Percentiles rank a stretch among this genome's conserved stretches.
phyloP scores from a whole-genome alignment of 2,113 vertebrate genomes.

The Sorex araneus region DNA sequence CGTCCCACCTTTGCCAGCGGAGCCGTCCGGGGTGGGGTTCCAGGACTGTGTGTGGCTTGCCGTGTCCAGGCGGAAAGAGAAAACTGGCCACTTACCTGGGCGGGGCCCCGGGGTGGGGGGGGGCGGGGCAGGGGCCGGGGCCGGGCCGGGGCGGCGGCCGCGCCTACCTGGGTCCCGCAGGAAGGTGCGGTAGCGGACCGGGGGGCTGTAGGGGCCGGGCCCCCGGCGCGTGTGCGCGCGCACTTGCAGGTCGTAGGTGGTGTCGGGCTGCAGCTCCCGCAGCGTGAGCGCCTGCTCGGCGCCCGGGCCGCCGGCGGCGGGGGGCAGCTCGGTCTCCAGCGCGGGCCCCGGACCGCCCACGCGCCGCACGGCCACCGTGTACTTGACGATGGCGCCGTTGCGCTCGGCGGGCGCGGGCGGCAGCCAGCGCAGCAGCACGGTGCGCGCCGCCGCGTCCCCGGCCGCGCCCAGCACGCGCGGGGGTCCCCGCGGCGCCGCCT shows the following conservation, averaged over 20 bases:
- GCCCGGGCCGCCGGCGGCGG: constrained; percentile 87
- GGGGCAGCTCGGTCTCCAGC: constrained; percentile 92
- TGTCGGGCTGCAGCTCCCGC: constrained; percentile 96
- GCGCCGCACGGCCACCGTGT: constrained; percentile 97
- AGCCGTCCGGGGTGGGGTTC: constrained; percentile 77
- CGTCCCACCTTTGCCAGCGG: constrained; percentile 79
- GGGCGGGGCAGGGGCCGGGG: constrained; percentile 57
- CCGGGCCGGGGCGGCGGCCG: too few relatives aligned
- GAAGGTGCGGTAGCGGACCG: constrained; percentile 97
- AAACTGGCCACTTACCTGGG: constrained; percentile 81
- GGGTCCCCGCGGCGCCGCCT: constrained; percentile 95
- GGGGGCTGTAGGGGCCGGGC: constrained; percentile 98
- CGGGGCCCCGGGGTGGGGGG: constrained; percentile 57
- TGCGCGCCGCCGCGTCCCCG: constrained; percentile 93
- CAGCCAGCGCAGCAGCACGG: constrained; percentile 96
- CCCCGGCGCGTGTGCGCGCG: constrained; percentile 99
- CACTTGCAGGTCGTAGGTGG: constrained; percentile 97
- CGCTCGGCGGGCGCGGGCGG: constrained; percentile 96
- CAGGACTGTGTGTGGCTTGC: constrained; percentile 8
- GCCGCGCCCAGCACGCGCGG: constrained; percentile 94
- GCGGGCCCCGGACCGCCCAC: constrained; percentile 88
- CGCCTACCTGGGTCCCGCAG: constrained; percentile 98
- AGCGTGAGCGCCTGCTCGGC: constrained; percentile 94
- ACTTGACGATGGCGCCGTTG: constrained; percentile 95
- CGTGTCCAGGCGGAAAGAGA: constrained; percentile 75